These are phyloP conservation scores for Heterocephalus glaber DNA, from an alignment of 2,113 vertebrate species.

Conservation along the genomic window DNA sequence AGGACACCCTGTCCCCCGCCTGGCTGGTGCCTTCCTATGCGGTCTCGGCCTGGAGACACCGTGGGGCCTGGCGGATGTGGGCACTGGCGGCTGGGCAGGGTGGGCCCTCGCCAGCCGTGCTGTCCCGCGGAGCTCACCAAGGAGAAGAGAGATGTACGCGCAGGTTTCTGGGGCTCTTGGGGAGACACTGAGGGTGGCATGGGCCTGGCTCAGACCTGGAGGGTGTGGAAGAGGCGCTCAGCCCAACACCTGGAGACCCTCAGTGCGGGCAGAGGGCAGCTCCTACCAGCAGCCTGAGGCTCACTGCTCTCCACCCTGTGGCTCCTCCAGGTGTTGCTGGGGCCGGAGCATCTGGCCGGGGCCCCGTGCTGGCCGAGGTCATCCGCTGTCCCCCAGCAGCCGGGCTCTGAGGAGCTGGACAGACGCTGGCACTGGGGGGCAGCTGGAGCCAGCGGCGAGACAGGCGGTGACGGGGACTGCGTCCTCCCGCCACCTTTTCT, in stretches of 20 bases:
- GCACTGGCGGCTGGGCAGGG: neutral
- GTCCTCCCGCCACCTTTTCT: no score
- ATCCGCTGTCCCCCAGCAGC: conserved; percentile 81
- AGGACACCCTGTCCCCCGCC: neutral
- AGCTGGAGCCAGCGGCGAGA: rapidly evolving
- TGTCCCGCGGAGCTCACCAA: neutral
- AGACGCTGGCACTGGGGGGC: neutral
- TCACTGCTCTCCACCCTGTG: conserved; percentile 79
- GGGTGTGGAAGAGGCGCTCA: neutral
- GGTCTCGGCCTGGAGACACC: neutral
- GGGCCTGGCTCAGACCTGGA: neutral
- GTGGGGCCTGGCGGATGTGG: neutral
- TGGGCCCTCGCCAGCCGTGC: neutral
- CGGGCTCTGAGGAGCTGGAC: conserved; percentile 53
- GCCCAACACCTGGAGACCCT: neutral
- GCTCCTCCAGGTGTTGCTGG: conserved; percentile 83
- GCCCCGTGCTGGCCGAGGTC: conserved; percentile 54
- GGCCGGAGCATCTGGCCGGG: conserved; percentile 82
- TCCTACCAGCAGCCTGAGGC: conserved; percentile 73
- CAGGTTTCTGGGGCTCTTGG: neutral
- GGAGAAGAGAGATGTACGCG: neutral
- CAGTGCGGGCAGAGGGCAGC: neutral
- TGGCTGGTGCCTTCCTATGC: neutral
- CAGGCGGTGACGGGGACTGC: neutral
- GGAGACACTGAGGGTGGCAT: neutral